A percentile compares a stretch with the other conserved stretches of the same genome.
Evolutionary conservation across 2,797 vertebrate species (phyloP).

Genomic region (Balearica regulorum): DNA sequence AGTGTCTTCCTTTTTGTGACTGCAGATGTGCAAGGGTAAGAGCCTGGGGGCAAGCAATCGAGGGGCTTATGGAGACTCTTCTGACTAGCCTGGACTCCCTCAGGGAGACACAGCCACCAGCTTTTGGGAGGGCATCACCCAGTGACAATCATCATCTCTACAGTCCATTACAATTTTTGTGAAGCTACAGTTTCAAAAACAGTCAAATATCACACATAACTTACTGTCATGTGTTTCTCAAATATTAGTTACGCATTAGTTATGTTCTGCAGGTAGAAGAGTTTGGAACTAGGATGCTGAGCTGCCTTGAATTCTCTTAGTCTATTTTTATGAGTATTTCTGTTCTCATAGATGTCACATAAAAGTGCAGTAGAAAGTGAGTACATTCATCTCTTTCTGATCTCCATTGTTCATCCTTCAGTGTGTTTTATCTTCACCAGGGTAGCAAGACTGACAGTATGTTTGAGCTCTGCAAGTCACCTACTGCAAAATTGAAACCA

Average conservation of each 20-base stretch:
- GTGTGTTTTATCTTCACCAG: neutral
- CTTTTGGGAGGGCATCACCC: neutral
- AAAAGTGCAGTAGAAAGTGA: neutral
- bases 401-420: neutral
- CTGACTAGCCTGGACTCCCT: neutral
- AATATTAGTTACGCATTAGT: neutral
- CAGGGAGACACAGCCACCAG: neutral
- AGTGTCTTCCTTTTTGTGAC: neutral
- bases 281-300: neutral
- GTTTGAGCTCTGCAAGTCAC: neutral
- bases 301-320: neutral
- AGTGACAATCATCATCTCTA: neutral
- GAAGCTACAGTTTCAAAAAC: neutral
- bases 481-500: neutral
- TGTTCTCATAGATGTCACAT: neutral
- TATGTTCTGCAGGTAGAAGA: neutral
- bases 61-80: neutral
- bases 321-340: neutral
- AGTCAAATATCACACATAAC: neutral
- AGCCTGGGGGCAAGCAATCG: rapidly evolving
- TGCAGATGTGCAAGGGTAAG: neutral
- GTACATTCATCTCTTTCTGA: neutral
- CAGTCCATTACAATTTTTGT: neutral
- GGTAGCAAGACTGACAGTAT: too few relatives aligned
- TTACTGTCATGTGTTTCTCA: neutral